Evolutionary conservation across 2,888 invertebrate genomes (phyloP), one percentile per base, ranked within the genome.

Genomic region (Dendrolimus pini): DNA sequence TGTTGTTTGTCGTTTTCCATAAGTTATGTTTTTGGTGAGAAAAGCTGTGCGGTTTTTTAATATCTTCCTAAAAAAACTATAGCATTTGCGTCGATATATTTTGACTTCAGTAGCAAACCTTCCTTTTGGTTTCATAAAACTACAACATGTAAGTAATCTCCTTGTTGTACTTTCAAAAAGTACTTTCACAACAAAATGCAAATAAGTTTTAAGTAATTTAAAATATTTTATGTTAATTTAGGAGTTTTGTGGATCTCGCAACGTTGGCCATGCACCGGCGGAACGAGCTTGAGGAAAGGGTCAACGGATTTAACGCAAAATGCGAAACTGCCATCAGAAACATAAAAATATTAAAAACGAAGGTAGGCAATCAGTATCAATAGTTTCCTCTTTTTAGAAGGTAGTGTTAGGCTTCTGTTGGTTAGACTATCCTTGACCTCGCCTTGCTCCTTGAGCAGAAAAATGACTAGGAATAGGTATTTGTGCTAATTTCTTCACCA

Each of bases 181-280:
- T 30, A n/a, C 41, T 18, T 54, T 30, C 10, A 54, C 14, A 30
- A 30, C 18, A 13, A 30, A 54, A 12, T 47, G 47, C 47, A 47
- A 47, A 47, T 47, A 47, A 47, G 47, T 47, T 47, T 9, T 30
- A 6, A 30, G 18, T 18, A 18, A 18, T 18, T 30, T 30, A 30
- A 30, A 30, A 6, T 10, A 47, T 47, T 47, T 47, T 10, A 54
- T 6, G 60, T 42, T 54, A 52, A 73, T 82, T 61, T 63, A 90
- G 89, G 89, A 90, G 89, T 76, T 88, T 80, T 62, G 72, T 89
- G 54, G 84, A 88, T 60, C 74, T 89, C 7, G 86, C 84, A 14
- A 85, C 84, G 53, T 62, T 89, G 62, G 81, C 89, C 7, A 64
- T 84, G 61, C 85, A 88, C 64, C 79, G 88, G 13, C 79, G 82